phyloP scores from a whole-genome alignment of 2,797 vertebrate genomes.

The Alosa sapidissima region DNA sequence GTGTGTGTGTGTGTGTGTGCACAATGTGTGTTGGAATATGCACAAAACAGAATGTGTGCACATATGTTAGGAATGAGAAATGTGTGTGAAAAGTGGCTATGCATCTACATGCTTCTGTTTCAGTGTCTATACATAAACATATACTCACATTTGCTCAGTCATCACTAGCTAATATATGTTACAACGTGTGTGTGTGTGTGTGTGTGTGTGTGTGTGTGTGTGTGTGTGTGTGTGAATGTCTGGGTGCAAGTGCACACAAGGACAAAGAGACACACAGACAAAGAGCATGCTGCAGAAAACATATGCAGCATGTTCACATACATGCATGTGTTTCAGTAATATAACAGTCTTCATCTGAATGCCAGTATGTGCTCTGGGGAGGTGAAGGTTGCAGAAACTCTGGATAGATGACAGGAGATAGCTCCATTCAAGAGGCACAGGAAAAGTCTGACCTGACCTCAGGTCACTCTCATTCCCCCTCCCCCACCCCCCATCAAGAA shows the following conservation, averaged over 20 bases:
- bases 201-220: background rate
- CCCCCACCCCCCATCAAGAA: background rate
- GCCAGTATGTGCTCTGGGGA: background rate
- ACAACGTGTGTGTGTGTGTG: background rate
- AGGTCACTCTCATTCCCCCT: background rate
- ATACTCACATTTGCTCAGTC: background rate
- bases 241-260: background rate
- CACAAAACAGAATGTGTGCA: conserved; percentile 3
- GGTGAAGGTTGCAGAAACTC: background rate
- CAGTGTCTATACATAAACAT: background rate
- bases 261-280: background rate
- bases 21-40: background rate
- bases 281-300: background rate
- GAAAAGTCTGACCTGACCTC: background rate
- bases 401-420: conserved; percentile 9
- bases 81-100: background rate
- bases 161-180: background rate
- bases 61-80: background rate
- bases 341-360: background rate
- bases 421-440: background rate
- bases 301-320: background rate
- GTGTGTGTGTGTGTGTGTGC: conserved; percentile 19
- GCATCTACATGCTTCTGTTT: background rate
- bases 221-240: background rate
- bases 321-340: background rate